These are phyloP conservation scores for Antigone vipio DNA, from an alignment of 2,113 vertebrate genomes.

Conservation along the genomic window DNA sequence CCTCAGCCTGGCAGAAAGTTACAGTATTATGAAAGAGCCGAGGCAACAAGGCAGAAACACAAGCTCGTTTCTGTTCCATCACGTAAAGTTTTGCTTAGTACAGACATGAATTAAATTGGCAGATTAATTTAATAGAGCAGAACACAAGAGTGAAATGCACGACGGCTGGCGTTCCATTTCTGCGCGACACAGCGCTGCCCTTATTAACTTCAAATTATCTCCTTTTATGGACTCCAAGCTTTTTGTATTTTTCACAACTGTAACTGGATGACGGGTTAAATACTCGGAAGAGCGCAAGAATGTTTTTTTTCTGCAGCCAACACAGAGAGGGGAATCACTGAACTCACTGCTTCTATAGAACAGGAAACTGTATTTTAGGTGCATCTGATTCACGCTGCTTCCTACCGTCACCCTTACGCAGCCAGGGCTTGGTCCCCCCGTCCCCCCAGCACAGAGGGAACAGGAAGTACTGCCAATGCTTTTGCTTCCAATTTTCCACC, in stretches of 20 bases:
- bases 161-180: not conserved
- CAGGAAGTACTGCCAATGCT: not conserved
- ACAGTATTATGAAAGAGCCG: not conserved
- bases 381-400: not conserved
- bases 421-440: not conserved
- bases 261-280: conserved; percentile 44
- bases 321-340: not conserved
- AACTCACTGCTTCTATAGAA: not conserved
- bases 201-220: conserved; percentile 57
- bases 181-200: not conserved
- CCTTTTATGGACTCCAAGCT: conserved; percentile 52
- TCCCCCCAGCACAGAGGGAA: not conserved
- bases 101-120: conserved; percentile 31
- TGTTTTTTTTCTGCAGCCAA: conserved; percentile 26
- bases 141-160: conserved; percentile 7
- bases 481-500: not conserved
- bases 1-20: not conserved
- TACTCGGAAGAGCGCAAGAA: conserved; percentile 36
- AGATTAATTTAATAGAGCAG: conserved; percentile 38
- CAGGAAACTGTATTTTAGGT: conserved; percentile 29
- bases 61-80: not conserved
- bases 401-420: accelerated
- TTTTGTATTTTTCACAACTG: conserved; percentile 45
- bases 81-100: conserved; percentile 11
- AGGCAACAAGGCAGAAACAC: conserved; percentile 3